Conservation (phyloP, 2,888 invertebrate species). For the Bombylius major region DNA sequence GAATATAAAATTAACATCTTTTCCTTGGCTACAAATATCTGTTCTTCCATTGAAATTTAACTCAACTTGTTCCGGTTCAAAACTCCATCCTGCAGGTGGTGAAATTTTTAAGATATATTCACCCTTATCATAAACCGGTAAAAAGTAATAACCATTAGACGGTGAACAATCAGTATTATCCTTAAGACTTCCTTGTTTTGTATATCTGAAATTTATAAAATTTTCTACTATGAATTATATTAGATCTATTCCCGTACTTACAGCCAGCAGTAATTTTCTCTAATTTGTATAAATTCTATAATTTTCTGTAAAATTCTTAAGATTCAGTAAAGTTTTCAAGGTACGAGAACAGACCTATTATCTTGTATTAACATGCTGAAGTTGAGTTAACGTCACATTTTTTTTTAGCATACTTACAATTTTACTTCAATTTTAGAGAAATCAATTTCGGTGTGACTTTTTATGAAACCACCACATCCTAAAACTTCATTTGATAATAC, state of each 20-base stretch:
- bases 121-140: slow-evolving; percentile 87
- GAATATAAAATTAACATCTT: slow-evolving; percentile 91
- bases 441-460: slow-evolving; percentile 71
- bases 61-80: slow-evolving; percentile 66
- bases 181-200: slow-evolving; percentile 84
- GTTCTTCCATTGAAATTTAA: slow-evolving; percentile 71
- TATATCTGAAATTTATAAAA: slow-evolving; percentile 47
- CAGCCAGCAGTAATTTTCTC: too few relatives aligned
- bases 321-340: too few relatives aligned
- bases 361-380: too few relatives aligned
- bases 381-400: too few relatives aligned
- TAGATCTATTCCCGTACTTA: too few relatives aligned
- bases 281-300: too few relatives aligned
- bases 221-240: too few relatives aligned
- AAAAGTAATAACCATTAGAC: slow-evolving; percentile 94
- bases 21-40: slow-evolving; percentile 72
- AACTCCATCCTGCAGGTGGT: slow-evolving; percentile 82
- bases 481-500: slow-evolving; percentile 49
- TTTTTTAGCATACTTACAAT: slow-evolving; percentile 50
- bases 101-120: slow-evolving; percentile 65
- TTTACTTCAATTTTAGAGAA: slow-evolving; percentile 79
- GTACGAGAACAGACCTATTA: too few relatives aligned
- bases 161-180: slow-evolving; percentile 95
- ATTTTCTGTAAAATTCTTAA: too few relatives aligned
- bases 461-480: slow-evolving; percentile 90